These are phyloP conservation scores for Trichogramma dendrolimi DNA, from an alignment of 2,888 invertebrate genomes.

Conservation along the genomic window DNA sequence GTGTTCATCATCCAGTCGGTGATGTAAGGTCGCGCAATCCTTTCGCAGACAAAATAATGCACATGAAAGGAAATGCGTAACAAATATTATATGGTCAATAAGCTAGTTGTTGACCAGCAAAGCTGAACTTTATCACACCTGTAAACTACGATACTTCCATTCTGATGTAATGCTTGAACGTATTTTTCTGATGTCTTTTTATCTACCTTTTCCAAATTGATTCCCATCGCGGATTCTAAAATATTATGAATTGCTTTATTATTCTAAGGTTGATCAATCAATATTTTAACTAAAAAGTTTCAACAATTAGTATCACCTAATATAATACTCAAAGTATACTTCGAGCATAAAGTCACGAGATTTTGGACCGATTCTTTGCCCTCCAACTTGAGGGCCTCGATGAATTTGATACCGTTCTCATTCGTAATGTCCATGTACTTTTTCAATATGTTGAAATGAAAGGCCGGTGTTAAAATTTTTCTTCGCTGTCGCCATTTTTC, in stretches of 20 bases:
- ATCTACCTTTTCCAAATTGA: slow-evolving; percentile 16
- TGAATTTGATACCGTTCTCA: slow-evolving; percentile 8
- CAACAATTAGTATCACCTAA: slow-evolving; percentile 24
- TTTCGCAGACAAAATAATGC: not conserved
- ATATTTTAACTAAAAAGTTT: slow-evolving; percentile 13
- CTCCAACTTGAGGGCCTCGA: slow-evolving; percentile 11
- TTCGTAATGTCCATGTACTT: slow-evolving; percentile 21
- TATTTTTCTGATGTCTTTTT: slow-evolving; percentile 18
- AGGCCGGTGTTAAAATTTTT: slow-evolving; percentile 22
- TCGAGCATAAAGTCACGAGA: slow-evolving; percentile 10
- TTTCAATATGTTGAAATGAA: slow-evolving; percentile 26
- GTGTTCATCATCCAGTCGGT: slow-evolving; percentile 15
- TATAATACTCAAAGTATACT: slow-evolving; percentile 21
- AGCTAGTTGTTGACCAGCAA: not conserved
- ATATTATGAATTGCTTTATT: slow-evolving; percentile 9
- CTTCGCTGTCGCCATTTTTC: slow-evolving; percentile 23
- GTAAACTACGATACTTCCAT: slow-evolving; percentile 8
- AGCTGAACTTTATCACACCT: not conserved
- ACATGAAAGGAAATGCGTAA: not conserved
- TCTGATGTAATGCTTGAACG: slow-evolving; percentile 20
- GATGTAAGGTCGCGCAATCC: slow-evolving; percentile 10
- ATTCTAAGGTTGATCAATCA: not conserved
- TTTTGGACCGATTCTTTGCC: slow-evolving; percentile 11
- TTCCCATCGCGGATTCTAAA: slow-evolving; percentile 48
- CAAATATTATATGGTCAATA: not conserved